Percentiles rank a stretch among this genome's conserved stretches.
phyloP scores from a whole-genome alignment of 2,797 vertebrate genomes.

The Ptychobarbus kaznakovi region DNA sequence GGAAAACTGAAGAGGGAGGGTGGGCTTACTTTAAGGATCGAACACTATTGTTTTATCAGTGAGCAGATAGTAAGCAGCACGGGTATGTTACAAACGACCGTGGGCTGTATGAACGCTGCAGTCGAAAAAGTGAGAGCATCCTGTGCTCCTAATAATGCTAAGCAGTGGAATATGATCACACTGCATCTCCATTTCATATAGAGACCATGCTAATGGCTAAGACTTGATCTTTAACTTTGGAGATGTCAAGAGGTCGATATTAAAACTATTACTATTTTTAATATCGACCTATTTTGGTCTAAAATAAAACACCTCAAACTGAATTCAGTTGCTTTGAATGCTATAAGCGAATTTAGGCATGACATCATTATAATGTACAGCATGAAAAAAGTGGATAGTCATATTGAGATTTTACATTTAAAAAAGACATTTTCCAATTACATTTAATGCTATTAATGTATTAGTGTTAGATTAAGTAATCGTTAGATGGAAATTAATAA shows the following conservation, averaged over 20 bases:
- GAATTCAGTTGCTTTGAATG: neutral
- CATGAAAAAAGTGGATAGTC: neutral
- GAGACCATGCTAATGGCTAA: constrained; percentile 25
- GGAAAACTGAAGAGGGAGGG: constrained; percentile 11
- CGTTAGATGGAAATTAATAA: neutral
- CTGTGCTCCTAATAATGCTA: neutral
- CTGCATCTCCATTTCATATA: constrained; percentile 27
- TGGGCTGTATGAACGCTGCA: neutral
- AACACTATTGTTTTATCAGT: constrained; percentile 22
- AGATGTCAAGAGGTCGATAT: neutral
- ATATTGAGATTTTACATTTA: neutral
- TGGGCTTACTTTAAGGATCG: constrained; percentile 11
- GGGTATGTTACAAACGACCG: neutral
- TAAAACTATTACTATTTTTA: neutral
- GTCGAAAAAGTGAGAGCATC: neutral
- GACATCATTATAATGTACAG: neutral
- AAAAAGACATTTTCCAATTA: neutral
- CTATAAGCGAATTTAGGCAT: neutral
- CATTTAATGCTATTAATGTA: neutral
- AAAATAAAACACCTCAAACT: neutral
- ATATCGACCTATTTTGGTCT: too few relatives aligned
- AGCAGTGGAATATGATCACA: constrained; percentile 20
- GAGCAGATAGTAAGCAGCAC: neutral
- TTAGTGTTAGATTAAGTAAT: neutral
- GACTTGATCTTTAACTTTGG: neutral